Conservation (phyloP, 2,113 vertebrate genomes). For the Scolopax mira region DNA sequence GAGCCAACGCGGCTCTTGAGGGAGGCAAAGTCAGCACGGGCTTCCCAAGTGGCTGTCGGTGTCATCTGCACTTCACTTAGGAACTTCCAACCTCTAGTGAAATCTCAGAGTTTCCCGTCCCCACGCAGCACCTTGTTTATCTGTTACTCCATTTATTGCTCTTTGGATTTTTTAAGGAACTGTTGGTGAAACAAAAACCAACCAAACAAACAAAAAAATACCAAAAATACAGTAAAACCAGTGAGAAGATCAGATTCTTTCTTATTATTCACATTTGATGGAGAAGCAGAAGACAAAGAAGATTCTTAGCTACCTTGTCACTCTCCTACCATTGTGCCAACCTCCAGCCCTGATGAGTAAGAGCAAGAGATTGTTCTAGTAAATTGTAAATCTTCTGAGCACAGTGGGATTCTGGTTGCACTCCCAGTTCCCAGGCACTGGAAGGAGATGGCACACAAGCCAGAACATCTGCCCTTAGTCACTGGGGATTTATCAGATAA, state of each 20-base stretch:
- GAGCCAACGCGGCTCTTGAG: not conserved
- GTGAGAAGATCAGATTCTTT: not conserved
- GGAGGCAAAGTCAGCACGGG: not conserved
- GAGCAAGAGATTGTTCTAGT: not conserved
- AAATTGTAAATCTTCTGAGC: not conserved
- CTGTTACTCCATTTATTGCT: not conserved
- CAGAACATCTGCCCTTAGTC: constrained; percentile 53
- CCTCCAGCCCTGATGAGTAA: not conserved
- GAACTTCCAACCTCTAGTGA: not conserved
- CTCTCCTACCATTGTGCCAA: not conserved
- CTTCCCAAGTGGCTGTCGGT: not conserved
- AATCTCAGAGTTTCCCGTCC: not conserved
- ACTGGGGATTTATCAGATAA: constrained; percentile 51
- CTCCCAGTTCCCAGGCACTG: constrained; percentile 26
- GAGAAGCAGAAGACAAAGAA: not conserved
- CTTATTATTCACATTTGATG: not conserved
- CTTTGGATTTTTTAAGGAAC: not conserved
- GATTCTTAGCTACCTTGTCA: not conserved
- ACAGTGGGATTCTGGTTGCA: not conserved
- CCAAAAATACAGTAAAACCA: not conserved
- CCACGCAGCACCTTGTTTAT: not conserved
- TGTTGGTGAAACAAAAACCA: not conserved
- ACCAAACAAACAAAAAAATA: not conserved
- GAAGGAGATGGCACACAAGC: constrained; percentile 23
- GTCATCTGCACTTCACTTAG: not conserved